Evolutionary conservation across 2,888 invertebrate species (phyloP), one percentile per base, ranked within the genome.

Genomic region (Drosophila atroscutellata): DNA sequence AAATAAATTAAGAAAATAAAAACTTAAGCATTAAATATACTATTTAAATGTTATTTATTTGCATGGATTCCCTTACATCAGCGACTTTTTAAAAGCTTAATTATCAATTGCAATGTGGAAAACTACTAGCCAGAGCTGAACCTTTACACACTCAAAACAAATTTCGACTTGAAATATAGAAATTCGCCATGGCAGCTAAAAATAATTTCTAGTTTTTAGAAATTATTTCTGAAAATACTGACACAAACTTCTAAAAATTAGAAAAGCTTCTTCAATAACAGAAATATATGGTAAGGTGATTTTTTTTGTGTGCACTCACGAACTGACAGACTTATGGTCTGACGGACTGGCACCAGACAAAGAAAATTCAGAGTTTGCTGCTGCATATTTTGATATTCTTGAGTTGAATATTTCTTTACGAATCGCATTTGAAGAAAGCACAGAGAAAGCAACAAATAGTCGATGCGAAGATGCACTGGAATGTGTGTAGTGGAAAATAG

Each of bases 401-500:
- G 69, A 75, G 68, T 52, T 66, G 68, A 81, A 77, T 71, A 73
- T 78, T 84, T 82, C 80, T 67, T 64, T 63, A 60, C 52, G 75
- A 77, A 86, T 78, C 76, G 80, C 75, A 84, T 73, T 86, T 66
- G 71, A 59, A 81, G 66, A 71, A 58, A 42, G 42, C 56, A 30
- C 54, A 49, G 26, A 69, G 30, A 37, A 57, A 42, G 49, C 60
- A 77, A 66, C 69, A 77, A 76, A 70, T 58, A 49, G 52, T 36
- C 52, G 50, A 39, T 30, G 37, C 56, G 28, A 58, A 55, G 58
- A 60, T 61, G 56, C 60, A 37, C 28, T 54, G 75, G 72, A 84
- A 86, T 77, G 69, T 61, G 32, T 60, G 70, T 73, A 75, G 75
- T 68, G 70, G 72, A 66, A 69, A 76, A 69, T 47, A 45, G 32